Conservation (phyloP, 53 echinoderm and acorn worm genomes). For the Paracentrotus lividus region DNA sequence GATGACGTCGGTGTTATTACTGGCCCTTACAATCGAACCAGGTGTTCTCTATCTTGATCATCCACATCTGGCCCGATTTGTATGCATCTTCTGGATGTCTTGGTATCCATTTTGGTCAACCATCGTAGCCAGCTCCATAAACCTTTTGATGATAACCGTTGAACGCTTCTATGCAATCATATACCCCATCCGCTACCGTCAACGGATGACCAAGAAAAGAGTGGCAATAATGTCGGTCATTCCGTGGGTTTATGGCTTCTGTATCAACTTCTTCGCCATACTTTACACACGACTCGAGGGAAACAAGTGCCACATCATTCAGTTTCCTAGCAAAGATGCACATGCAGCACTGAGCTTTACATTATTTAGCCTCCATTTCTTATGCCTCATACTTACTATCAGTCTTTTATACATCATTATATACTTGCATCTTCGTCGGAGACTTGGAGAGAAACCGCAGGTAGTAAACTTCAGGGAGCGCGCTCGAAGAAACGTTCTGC, state of each 20-base stretch:
- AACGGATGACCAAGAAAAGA: not conserved
- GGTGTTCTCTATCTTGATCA: not conserved
- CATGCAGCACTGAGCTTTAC: not conserved
- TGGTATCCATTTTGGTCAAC: constrained; percentile 1
- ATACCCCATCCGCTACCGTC: constrained; percentile 25
- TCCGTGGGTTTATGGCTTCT: constrained; percentile 22
- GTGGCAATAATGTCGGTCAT: not conserved
- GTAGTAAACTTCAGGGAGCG: not conserved
- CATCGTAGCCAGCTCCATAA: not conserved
- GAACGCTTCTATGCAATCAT: constrained; percentile 28
- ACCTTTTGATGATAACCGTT: not conserved
- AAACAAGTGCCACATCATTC: not conserved
- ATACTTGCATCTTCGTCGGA: not conserved
- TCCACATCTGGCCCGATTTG: not conserved
- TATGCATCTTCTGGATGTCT: constrained; percentile 25
- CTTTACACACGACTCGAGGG: not conserved
- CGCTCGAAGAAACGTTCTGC: constrained; percentile 12
- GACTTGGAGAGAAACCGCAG: not conserved
- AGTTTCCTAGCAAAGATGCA: not conserved
- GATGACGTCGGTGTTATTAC: constrained; percentile 6
- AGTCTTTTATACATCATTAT: not conserved
- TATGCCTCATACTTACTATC: not conserved
- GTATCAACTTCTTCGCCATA: not conserved
- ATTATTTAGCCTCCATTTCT: not conserved
- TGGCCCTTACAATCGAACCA: not conserved